Evolutionary conservation across 2,888 invertebrate species (phyloP).

Genomic region (Neoitamus cyanurus): DNA sequence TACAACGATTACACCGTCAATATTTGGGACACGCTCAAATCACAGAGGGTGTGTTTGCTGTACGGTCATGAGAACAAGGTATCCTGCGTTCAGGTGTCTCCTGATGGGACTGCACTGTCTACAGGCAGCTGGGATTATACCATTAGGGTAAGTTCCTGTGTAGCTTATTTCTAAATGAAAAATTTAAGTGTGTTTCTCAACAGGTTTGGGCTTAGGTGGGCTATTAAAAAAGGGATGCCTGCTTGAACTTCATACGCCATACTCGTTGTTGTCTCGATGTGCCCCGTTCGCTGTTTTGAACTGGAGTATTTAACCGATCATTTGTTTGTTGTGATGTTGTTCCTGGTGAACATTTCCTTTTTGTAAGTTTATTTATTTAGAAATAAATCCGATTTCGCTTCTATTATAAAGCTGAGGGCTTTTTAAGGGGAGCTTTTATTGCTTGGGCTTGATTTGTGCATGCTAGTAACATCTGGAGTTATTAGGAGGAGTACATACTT

Average conservation of each 20-base stretch:
- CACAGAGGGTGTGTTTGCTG: slow-evolving; percentile 86
- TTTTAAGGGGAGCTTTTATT: too few relatives aligned
- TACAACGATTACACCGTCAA: slow-evolving; percentile 99
- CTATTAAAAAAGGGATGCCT: neutral
- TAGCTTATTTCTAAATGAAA: neutral
- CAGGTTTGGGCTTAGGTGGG: slow-evolving; percentile 25
- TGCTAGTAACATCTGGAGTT: too few relatives aligned
- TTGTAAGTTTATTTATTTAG: slow-evolving; percentile 3
- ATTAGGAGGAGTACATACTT: too few relatives aligned
- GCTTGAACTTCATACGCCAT: neutral
- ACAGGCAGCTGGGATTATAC: slow-evolving; percentile 98
- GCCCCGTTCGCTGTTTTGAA: neutral
- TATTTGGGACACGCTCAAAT: slow-evolving; percentile 98
- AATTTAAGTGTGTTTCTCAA: neutral
- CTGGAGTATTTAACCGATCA: neutral
- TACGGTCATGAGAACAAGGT: slow-evolving; percentile 98
- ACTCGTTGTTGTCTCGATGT: neutral
- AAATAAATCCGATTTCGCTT: neutral
- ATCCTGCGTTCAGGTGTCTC: slow-evolving; percentile 90
- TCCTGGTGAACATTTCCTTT: neutral
- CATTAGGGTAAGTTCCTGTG: slow-evolving; percentile 73
- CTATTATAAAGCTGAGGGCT: neutral
- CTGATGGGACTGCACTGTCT: slow-evolving; percentile 96
- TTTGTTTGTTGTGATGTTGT: slow-evolving; percentile 5
- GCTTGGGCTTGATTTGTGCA: too few relatives aligned